Evolutionary conservation across 2,888 invertebrate genomes (phyloP), one percentile per base, ranked within the genome.

Genomic region (Rhingia campestris): DNA sequence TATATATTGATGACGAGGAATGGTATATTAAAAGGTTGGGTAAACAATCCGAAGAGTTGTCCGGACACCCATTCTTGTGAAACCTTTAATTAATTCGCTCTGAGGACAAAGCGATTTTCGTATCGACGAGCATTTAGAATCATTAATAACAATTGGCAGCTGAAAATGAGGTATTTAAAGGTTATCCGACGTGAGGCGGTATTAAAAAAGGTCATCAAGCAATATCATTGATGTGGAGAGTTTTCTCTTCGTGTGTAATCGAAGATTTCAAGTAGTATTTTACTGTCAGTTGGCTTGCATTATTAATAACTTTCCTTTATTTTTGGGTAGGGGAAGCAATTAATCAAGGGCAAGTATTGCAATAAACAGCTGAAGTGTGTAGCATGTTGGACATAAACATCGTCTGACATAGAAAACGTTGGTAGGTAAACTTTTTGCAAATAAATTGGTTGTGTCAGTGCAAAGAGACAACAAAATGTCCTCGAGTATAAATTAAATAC

Each of bases 141-240:
- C 81, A 76, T 81, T 72, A 76, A 81, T 75, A 81, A 74, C 54
- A 30, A 41, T 66, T 75, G 70, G 41, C 64, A 75, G 80, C 61
- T 47, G 10, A 35, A 47, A 53, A 61, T 9, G 33, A 47, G 47
- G 22, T 39, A 58, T 63, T 22, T 4, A 58, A 67, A 47, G 45
- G 35, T 45, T 67, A 43, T 22, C n/a, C 5, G 35, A 53, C 9
- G 12, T 6, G n/a, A 14, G 35, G 45, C 14, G 30, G 33, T 14
- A 53, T 54, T 54, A 45, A 32, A 32, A 70, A 63, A 63, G 63
- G 63, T 56, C 54, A 22, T 22, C 22, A 22, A 22, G 22, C 22
- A 22, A 22, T 22, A 22, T 22, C 22, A 22, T 22, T 22, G n/a
- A 63, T 49, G 12, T 9, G 22, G 35, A 35, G 45, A 12, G 32